Percentiles rank a stretch among this genome's conserved stretches.
Conservation (phyloP, 2,797 vertebrate species). For the Girardinus metallicus region DNA sequence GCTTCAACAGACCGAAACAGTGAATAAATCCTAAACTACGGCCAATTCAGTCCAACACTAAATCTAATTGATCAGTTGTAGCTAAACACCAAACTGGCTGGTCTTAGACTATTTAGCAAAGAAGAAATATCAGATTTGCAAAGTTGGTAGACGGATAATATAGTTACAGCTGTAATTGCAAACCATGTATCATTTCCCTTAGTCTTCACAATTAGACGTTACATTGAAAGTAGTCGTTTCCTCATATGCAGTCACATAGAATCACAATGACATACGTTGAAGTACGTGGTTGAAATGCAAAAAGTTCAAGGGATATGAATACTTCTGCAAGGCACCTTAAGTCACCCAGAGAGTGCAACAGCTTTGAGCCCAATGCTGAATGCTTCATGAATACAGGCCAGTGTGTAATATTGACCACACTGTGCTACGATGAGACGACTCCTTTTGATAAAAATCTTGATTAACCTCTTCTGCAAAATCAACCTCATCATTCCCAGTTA, state of each 20-base stretch:
- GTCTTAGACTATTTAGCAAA: neutral
- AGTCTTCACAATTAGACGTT: neutral
- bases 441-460: neutral
- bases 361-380: conserved; percentile 3
- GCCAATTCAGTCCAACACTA: neutral
- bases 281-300: too few relatives aligned
- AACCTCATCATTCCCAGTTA: neutral
- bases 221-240: neutral
- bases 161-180: neutral
- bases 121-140: neutral
- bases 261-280: neutral
- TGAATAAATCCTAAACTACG: neutral
- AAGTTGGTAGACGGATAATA: neutral
- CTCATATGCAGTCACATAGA: neutral
- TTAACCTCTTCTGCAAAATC: neutral
- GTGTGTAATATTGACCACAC: conserved; percentile 6
- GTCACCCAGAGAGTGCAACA: neutral
- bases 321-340: neutral
- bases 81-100: neutral
- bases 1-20: neutral
- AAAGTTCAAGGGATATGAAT: neutral
- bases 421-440: neutral
- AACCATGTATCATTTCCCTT: neutral
- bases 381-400: conserved; percentile 49
- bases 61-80: neutral